Conservation (phyloP, 2,888 invertebrate species). For the Ecliptopera silaceata region DNA sequence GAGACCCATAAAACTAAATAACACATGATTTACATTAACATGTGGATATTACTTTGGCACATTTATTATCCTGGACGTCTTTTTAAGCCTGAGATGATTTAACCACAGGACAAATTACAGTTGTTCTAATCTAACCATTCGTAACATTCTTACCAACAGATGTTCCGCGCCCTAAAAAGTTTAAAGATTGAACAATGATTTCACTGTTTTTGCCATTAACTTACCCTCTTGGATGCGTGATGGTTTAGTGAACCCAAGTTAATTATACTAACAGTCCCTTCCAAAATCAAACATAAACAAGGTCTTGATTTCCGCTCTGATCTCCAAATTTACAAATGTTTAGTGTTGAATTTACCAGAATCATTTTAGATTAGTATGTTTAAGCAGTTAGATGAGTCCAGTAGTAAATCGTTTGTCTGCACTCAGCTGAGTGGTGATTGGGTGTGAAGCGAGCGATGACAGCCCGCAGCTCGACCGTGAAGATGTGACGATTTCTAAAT, state of each 20-base stretch:
- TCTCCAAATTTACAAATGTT: too few relatives aligned
- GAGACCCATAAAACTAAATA: conserved; percentile 22
- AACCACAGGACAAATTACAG: conserved; percentile 4
- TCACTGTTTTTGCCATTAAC: not conserved
- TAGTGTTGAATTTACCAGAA: not conserved
- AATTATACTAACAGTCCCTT: conserved; percentile 1
- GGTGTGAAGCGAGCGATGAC: conserved; percentile 62
- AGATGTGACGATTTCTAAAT: conserved; percentile 46
- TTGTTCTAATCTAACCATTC: not conserved
- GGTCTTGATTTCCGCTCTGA: not conserved
- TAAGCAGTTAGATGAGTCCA: conserved; percentile 6
- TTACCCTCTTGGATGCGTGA: not conserved
- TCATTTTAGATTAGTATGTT: not conserved
- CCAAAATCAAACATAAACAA: not conserved
- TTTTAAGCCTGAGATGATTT: conserved; percentile 2
- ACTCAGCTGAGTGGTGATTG: conserved; percentile 57
- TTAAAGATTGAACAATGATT: not conserved
- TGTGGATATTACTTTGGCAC: conserved; percentile 6
- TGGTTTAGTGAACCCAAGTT: not conserved
- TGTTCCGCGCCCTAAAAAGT: not conserved
- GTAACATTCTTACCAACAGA: not conserved
- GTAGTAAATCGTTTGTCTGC: conserved; percentile 30
- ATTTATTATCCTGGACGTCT: conserved; percentile 12
- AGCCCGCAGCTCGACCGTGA: conserved; percentile 49
- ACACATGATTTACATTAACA: conserved; percentile 30